Evolutionary conservation across 2,888 invertebrate species (phyloP), one percentile per base, ranked within the genome.

Genomic region (Nowickia ferox): DNA sequence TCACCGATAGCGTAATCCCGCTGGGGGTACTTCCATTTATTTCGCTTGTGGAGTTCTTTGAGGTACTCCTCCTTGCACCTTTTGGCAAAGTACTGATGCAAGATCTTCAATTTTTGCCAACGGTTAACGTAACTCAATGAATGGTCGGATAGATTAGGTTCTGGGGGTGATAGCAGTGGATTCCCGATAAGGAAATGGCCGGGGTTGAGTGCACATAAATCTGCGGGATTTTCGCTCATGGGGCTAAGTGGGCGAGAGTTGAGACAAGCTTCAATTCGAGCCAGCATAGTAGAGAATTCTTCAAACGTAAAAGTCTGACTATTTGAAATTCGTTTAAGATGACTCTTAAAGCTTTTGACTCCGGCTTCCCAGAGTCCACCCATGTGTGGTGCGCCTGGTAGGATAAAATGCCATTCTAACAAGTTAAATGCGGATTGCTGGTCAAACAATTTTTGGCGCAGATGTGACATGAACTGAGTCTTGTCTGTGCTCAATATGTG

Each of bases 51-150:
- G 6, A 79, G 51, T 30, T 80, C 79, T 19, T 59, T 65, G 2
- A 84, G 57, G n/a, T 84, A 84, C 22, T 84, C 84, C 1, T 80
- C 71, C 30, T 80, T 80, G 75, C 79, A 80, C 11, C 84, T n/a
- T 38, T 19, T 15, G 11, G 65, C 69, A 11, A 84, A 72, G 0
- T 76, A 40, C 0, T 84, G 80, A 19, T 44, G 22, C 2, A 76
- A n/a, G 0, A 71, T 53, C 9, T 65, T 65, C 2, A 65, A 9
- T 17, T 65, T 76, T 17, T 76, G 63, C 75, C 75, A 76, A 11
- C 65, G 74, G 9, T 63, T 71, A n/a, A 1, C 71, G 8, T 74
- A 48, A 8, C 48, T 51, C 11, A 55, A 22, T 15, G 55, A 55
- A 13, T 57, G 42, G 15, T 55, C 22, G 2, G 44, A 22, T 4